Conservation (phyloP, 2,113 vertebrate species). For the Shinisaurus crocodilurus region DNA sequence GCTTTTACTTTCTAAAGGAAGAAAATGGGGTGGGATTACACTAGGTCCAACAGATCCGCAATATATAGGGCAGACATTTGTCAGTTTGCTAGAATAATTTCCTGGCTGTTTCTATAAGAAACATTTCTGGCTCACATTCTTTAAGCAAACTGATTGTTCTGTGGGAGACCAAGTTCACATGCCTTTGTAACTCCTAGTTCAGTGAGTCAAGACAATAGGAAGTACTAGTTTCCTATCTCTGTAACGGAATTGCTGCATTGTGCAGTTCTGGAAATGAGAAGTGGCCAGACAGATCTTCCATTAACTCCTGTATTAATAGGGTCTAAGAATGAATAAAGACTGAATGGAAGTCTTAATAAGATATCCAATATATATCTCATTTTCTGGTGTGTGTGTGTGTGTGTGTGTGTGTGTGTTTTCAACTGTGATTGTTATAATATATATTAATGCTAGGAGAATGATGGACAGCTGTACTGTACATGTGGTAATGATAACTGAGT, state of each 20-base stretch:
- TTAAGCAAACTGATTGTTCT: conserved; percentile 56
- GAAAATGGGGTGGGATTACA: conserved; percentile 37
- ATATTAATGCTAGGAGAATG: not conserved
- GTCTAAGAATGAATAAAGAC: conserved; percentile 1
- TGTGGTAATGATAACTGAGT: conserved; percentile 12
- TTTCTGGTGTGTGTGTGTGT: not conserved
- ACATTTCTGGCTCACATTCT: conserved; percentile 63
- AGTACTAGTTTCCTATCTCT: conserved; percentile 18
- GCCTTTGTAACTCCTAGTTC: conserved; percentile 37
- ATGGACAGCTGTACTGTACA: not conserved
- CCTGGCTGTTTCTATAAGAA: conserved; percentile 56
- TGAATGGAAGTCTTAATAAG: not conserved
- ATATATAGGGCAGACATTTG: conserved; percentile 51
- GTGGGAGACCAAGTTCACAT: conserved; percentile 19
- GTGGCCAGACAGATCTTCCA: conserved; percentile 16
- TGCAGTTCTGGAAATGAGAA: not conserved
- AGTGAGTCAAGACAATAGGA: conserved; percentile 48
- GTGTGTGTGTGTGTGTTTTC: not conserved
- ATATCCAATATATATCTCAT: not conserved
- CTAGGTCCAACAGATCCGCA: conserved; percentile 4
- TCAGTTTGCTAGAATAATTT: conserved; percentile 48
- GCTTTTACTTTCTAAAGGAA: conserved; percentile 57
- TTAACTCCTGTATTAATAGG: not conserved
- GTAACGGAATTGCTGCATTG: not conserved
- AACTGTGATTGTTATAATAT: not conserved